Percentiles rank a stretch among this genome's conserved stretches.
Conservation (phyloP, 1,140 invertebrate genomes). For the Drosophila pseudoananassae region DNA sequence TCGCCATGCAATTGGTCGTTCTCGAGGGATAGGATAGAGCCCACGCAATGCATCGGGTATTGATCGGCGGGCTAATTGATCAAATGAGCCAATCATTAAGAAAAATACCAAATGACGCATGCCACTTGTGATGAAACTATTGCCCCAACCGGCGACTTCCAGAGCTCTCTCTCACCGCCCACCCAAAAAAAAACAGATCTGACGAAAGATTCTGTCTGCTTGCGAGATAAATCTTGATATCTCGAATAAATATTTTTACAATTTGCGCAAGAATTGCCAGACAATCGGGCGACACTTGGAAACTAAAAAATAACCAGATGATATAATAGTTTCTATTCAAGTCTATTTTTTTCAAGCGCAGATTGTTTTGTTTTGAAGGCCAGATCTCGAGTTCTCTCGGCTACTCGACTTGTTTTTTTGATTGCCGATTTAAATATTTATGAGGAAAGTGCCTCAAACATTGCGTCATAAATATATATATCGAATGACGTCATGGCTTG, state of each 20-base stretch:
- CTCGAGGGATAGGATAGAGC: not conserved
- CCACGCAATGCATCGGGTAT: slow-evolving; percentile 32
- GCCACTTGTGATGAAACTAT: slow-evolving; percentile 42
- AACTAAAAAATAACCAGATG: not conserved
- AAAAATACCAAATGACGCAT: slow-evolving; percentile 26
- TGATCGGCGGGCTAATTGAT: slow-evolving; percentile 47
- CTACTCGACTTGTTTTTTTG: slow-evolving; percentile 27
- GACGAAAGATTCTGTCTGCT: slow-evolving; percentile 26
- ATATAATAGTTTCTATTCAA: not conserved
- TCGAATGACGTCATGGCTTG: slow-evolving; percentile 24
- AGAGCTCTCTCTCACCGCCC: slow-evolving; percentile 12
- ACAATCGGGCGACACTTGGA: slow-evolving; percentile 9
- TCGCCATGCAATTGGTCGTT: slow-evolving; percentile 19
- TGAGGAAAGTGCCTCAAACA: slow-evolving; percentile 17
- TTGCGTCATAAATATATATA: slow-evolving; percentile 21
- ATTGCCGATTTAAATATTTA: slow-evolving; percentile 40
- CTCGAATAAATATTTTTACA: slow-evolving; percentile 29
- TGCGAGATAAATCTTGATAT: slow-evolving; percentile 31
- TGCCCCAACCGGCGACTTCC: slow-evolving; percentile 6
- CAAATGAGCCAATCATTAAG: slow-evolving; percentile 23
- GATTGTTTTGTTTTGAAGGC: slow-evolving; percentile 31
- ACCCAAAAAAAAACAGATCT: slow-evolving; percentile 23
- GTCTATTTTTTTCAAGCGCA: slow-evolving; percentile 9
- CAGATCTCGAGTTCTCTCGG: not conserved
- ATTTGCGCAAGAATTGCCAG: slow-evolving; percentile 34